Conservation (phyloP, 2,797 vertebrate species). For the Heliangelus exortis region DNA sequence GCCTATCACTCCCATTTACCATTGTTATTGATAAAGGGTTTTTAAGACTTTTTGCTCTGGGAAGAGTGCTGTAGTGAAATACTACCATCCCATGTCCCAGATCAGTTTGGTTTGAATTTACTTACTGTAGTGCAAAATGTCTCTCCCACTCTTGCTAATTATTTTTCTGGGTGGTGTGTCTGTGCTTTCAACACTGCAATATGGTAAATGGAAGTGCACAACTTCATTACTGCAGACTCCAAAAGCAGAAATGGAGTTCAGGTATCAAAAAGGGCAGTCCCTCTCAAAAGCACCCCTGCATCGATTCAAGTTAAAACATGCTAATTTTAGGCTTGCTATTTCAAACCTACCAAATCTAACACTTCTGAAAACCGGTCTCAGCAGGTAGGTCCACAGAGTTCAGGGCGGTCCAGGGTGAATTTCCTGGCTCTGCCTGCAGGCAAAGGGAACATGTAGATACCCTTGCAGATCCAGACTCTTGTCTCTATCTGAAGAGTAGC, state of each 20-base stretch:
- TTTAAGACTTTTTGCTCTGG: neutral
- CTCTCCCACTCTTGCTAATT: neutral
- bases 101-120: neutral
- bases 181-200: neutral
- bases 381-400: neutral
- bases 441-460: neutral
- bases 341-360: neutral
- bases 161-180: neutral
- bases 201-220: neutral
- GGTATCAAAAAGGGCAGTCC: neutral
- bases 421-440: neutral
- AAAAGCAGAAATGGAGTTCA: rapidly evolving
- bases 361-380: neutral
- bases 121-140: neutral
- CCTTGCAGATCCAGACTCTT: neutral
- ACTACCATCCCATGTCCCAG: neutral
- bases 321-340: conserved; percentile 2
- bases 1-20: neutral
- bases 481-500: neutral
- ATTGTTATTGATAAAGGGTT: neutral
- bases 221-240: neutral
- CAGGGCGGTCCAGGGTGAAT: neutral
- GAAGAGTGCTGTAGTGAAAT: neutral
- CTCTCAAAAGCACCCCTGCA: neutral
- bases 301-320: neutral